phyloP scores from a whole-genome alignment of 1,140 invertebrate species.

The Lepidurus couesii region DNA sequence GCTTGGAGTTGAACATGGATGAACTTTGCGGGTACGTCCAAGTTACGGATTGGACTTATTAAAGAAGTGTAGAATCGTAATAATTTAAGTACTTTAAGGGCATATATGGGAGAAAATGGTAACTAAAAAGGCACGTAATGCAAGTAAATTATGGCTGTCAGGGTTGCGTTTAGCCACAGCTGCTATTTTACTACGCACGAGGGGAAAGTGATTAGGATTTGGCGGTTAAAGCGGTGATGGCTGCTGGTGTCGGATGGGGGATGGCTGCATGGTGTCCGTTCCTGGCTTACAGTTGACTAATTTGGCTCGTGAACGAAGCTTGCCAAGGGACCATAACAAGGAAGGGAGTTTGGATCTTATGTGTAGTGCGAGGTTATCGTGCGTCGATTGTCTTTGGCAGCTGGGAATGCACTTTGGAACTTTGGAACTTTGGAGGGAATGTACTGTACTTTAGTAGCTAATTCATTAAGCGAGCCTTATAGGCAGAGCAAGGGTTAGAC shows the following conservation, averaged over 20 bases:
- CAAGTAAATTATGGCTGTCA: neutral
- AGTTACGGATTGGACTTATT: too few relatives aligned
- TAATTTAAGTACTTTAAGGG: too few relatives aligned
- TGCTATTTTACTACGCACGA: neutral
- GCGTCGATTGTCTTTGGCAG: neutral
- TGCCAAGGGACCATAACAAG: neutral
- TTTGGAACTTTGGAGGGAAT: neutral
- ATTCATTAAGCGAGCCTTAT: neutral
- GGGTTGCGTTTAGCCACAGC: neutral
- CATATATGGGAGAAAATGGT: too few relatives aligned
- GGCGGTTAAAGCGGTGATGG: neutral
- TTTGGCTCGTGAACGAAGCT: conserved; percentile 8
- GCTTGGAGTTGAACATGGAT: too few relatives aligned
- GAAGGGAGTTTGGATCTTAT: neutral
- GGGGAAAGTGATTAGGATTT: neutral
- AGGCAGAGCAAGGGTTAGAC: too few relatives aligned
- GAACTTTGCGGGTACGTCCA: too few relatives aligned
- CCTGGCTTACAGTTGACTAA: neutral
- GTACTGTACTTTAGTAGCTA: neutral
- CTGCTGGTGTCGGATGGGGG: neutral
- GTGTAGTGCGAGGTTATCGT: neutral
- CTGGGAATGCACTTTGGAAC: neutral
- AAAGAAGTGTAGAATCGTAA: too few relatives aligned
- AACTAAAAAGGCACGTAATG: neutral
- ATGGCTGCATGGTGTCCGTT: conserved; percentile 9